These are phyloP conservation scores for Polypedilum pembai DNA, from an alignment of 1,140 invertebrate genomes.

Conservation along the genomic window DNA sequence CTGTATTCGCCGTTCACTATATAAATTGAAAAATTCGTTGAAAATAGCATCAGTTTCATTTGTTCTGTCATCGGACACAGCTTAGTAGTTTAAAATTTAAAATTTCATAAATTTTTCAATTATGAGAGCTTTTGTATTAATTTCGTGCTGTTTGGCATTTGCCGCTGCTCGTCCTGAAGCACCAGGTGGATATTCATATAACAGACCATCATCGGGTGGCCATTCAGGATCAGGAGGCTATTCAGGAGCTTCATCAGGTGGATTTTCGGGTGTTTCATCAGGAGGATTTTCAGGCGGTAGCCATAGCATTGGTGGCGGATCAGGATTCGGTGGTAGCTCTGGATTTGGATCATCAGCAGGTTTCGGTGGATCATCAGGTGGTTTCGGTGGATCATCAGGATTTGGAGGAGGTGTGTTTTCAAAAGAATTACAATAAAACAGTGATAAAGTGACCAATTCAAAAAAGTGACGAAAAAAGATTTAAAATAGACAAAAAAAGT, in stretches of 20 bases:
- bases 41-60: constrained; percentile 26
- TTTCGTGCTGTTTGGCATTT: constrained; percentile 51
- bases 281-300: constrained; percentile 32
- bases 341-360: constrained; percentile 36
- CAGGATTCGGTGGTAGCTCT: constrained; percentile 35
- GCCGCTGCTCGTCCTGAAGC: constrained; percentile 53
- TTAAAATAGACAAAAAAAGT: too few relatives aligned
- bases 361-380: constrained; percentile 33
- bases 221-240: too few relatives aligned
- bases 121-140: constrained; percentile 46
- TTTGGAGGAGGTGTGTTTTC: constrained; percentile 32
- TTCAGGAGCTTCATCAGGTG: background rate
- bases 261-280: background rate
- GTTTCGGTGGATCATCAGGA: constrained; percentile 35
- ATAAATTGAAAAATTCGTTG: constrained; percentile 26
- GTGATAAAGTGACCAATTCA: too few relatives aligned
- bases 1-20: constrained; percentile 23
- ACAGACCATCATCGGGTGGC: constrained; percentile 41
- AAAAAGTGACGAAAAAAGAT: too few relatives aligned
- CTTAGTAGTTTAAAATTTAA: constrained; percentile 5
- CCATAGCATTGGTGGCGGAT: constrained; percentile 32
- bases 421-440: too few relatives aligned
- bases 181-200: constrained; percentile 49
- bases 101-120: constrained; percentile 5
- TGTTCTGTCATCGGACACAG: constrained; percentile 25